Conservation (phyloP, 2,888 invertebrate species). For the Yponomeuta cagnagella region DNA sequence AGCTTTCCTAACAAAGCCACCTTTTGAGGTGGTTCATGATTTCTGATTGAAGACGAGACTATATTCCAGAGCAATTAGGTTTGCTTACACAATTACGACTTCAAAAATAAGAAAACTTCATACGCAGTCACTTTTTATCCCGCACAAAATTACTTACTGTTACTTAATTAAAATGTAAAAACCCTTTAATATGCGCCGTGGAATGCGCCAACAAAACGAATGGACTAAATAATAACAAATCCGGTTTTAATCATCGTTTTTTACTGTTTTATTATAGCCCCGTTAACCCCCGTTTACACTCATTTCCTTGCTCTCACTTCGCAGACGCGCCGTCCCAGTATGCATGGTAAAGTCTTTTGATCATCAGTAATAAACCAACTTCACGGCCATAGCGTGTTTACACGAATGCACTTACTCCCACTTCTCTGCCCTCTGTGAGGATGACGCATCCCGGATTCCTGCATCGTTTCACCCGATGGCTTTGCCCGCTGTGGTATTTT, state of each 20-base stretch:
- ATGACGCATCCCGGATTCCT: constrained; percentile 44
- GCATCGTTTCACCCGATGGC: neutral
- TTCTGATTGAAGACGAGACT: neutral
- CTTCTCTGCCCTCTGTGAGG: constrained; percentile 22
- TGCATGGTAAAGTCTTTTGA: too few relatives aligned
- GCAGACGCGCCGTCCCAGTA: too few relatives aligned
- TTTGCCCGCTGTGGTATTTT: constrained; percentile 1
- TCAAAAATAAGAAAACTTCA: neutral
- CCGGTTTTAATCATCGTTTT: constrained; percentile 12
- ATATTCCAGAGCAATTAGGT: neutral
- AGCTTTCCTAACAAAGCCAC: too few relatives aligned
- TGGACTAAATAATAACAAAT: constrained; percentile 14
- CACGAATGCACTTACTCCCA: neutral
- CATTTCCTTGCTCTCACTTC: neutral
- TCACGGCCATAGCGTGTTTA: too few relatives aligned
- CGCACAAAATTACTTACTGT: neutral
- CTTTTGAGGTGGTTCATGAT: neutral
- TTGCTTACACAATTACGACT: neutral
- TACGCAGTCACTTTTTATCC: neutral
- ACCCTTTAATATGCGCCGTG: constrained; percentile 3
- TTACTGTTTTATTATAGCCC: neutral
- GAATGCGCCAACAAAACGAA: constrained; percentile 5
- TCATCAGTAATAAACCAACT: too few relatives aligned
- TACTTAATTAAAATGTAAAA: constrained; percentile 12
- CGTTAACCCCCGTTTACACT: neutral